Evolutionary conservation across 2,888 invertebrate genomes (phyloP).

Genomic region (Lissocephala sabroskyi): DNA sequence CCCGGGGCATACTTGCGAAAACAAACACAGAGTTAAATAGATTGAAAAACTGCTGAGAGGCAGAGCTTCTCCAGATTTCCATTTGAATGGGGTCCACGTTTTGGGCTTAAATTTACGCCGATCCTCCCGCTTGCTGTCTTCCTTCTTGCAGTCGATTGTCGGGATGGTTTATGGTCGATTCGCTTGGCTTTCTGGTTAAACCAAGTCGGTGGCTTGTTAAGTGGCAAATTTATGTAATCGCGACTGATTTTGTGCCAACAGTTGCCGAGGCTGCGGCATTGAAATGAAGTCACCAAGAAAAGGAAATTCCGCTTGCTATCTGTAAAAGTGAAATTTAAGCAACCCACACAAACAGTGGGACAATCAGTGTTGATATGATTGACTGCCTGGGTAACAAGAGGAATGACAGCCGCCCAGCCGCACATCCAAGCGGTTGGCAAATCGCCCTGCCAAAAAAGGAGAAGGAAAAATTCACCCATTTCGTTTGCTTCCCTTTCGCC

Average conservation of each 20-base stretch:
- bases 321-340: conserved; percentile 11
- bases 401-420: conserved; percentile 26
- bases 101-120: not conserved
- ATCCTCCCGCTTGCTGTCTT: not conserved
- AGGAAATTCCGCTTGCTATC: no score
- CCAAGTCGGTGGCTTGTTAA: conserved; percentile 21
- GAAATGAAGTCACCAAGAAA: conserved; percentile 16
- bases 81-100: no score
- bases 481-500: no score
- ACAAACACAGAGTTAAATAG: conserved; percentile 56
- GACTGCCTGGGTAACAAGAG: conserved; percentile 16
- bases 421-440: no score
- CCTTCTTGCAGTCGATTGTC: not conserved
- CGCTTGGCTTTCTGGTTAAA: not conserved
- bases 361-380: conserved; percentile 31
- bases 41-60: conserved; percentile 32
- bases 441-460: no score
- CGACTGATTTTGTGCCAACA: conserved; percentile 32
- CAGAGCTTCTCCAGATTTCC: not conserved
- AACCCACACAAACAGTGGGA: conserved; percentile 10
- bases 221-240: conserved; percentile 38
- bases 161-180: not conserved
- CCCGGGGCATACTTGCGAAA: conserved; percentile 38
- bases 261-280: conserved; percentile 11
- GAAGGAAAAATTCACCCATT: no score